Conservation (phyloP, 2,888 invertebrate species). For the Dasysyrphus albostriatus region DNA sequence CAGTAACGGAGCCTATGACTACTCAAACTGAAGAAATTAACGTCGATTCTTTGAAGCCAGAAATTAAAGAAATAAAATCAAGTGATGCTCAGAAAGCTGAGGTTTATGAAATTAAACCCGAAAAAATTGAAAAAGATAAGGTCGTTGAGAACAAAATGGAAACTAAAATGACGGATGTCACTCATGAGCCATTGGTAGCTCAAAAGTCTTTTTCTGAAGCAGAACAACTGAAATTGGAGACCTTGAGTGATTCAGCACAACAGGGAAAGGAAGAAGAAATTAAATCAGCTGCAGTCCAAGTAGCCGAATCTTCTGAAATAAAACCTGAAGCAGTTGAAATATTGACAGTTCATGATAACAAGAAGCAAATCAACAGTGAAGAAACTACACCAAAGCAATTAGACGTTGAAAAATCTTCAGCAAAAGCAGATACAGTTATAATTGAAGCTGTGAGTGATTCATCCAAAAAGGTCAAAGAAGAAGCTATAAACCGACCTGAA, state of each 20-base stretch:
- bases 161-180: background rate
- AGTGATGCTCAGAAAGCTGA: background rate
- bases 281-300: slow-evolving; percentile 3
- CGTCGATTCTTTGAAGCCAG: background rate
- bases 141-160: background rate
- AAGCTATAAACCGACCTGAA: background rate
- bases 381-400: background rate
- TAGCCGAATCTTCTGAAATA: slow-evolving; percentile 38
- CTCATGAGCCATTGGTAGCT: background rate
- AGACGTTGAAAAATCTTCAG: slow-evolving; percentile 15
- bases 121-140: background rate
- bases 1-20: slow-evolving; percentile 2
- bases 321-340: slow-evolving; percentile 25
- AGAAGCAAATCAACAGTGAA: background rate
- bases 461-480: slow-evolving; percentile 46
- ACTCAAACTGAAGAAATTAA: slow-evolving; percentile 13
- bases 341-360: background rate
- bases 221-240: background rate
- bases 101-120: background rate
- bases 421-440: background rate
- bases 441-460: slow-evolving; percentile 26
- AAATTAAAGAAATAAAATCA: background rate
- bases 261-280: slow-evolving; percentile 40
- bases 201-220: slow-evolving; percentile 5
- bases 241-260: slow-evolving; percentile 42